phyloP scores from a whole-genome alignment of 2,113 vertebrate genomes.

The Asarcornis scutulata region DNA sequence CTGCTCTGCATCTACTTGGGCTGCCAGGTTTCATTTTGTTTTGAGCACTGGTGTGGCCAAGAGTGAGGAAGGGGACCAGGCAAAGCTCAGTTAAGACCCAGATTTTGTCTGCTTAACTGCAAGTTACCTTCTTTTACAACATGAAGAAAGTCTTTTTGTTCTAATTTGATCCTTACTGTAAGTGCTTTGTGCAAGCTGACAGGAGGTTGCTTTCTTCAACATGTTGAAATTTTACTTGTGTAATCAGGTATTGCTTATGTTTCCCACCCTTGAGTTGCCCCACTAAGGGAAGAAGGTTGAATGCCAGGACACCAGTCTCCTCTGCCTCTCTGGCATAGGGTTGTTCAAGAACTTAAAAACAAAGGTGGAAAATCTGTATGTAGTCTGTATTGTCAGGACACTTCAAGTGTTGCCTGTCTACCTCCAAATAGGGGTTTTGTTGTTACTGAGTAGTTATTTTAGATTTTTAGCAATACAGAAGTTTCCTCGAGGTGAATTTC shows the following conservation, averaged over 20 bases:
- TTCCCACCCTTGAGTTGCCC: neutral
- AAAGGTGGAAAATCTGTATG: neutral
- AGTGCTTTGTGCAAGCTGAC: neutral
- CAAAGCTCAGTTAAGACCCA: neutral
- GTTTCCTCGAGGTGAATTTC: neutral
- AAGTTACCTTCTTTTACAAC: neutral
- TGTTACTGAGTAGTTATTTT: neutral
- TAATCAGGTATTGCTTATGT: neutral
- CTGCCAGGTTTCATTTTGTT: neutral
- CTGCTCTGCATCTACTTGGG: neutral
- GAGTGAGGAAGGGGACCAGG: neutral
- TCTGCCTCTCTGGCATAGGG: neutral
- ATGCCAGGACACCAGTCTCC: neutral
- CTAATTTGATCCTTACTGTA: neutral
- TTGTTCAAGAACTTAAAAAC: neutral
- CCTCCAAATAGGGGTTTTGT: neutral
- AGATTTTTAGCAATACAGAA: neutral
- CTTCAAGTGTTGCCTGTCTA: neutral
- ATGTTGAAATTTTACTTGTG: neutral
- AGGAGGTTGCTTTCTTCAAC: neutral
- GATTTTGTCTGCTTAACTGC: neutral
- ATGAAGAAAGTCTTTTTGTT: neutral
- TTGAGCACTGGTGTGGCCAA: neutral
- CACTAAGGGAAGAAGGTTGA: neutral
- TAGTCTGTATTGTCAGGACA: neutral